Evolutionary conservation across 1,140 invertebrate species (phyloP).

Genomic region (Polypedilum pembai): DNA sequence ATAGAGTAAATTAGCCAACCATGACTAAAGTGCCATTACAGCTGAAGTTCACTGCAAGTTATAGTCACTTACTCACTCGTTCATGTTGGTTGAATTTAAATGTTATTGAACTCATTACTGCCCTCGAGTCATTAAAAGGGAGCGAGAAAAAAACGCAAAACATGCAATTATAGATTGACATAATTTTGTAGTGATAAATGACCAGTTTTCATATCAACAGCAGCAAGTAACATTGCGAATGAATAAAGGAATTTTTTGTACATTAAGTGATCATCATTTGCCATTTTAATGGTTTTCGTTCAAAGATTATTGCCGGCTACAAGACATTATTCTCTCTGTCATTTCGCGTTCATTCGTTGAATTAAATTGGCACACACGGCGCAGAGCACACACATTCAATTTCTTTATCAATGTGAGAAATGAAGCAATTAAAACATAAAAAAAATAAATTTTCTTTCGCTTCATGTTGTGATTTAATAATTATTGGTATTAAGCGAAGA

Average conservation of each 20-base stretch:
- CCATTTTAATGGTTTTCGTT: neutral
- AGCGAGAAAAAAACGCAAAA: neutral
- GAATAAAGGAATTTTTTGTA: neutral
- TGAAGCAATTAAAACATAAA: neutral
- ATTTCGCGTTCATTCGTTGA: neutral
- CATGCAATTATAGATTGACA: conserved; percentile 24
- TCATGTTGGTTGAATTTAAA: neutral
- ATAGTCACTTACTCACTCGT: too few species aligned
- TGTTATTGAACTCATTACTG: neutral
- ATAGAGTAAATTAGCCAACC: too few species aligned
- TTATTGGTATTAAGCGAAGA: neutral
- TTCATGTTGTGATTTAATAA: conserved; percentile 13
- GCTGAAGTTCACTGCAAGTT: too few species aligned
- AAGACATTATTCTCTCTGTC: neutral
- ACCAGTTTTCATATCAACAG: conserved; percentile 12
- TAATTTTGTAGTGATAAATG: conserved; percentile 24
- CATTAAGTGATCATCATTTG: conserved; percentile 18
- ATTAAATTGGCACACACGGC: neutral
- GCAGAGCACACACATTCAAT: neutral
- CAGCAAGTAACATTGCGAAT: neutral
- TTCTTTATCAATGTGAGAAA: conserved; percentile 12
- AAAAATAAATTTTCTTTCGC: neutral
- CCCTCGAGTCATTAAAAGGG: neutral
- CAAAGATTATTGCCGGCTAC: neutral
- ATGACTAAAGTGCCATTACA: too few species aligned